These are phyloP conservation scores for Gambusia yucatana DNA, from an alignment of 2,797 vertebrate species.

Conservation along the genomic window DNA sequence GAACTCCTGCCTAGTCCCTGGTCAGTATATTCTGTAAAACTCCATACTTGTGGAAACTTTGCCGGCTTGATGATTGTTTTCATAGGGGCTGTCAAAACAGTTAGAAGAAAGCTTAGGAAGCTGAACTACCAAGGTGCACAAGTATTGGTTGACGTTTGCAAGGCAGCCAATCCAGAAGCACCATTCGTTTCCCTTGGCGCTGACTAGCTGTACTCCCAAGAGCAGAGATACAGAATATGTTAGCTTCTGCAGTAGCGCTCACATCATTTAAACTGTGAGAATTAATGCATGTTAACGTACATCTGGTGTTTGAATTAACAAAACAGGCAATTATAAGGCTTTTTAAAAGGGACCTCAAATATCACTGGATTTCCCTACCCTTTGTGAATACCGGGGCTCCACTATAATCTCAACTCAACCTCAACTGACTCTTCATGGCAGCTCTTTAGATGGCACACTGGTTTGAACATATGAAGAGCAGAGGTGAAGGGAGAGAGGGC, in stretches of 20 bases:
- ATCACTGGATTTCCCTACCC: too few relatives aligned
- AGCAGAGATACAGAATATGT: background rate
- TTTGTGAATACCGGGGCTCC: background rate
- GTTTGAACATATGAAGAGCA: background rate
- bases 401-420: background rate
- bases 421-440: background rate
- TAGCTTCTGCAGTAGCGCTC: too few relatives aligned
- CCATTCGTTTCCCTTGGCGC: too few relatives aligned
- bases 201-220: background rate
- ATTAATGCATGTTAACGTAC: background rate
- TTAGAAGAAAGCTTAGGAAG: background rate
- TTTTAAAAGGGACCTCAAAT: background rate
- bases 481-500: background rate
- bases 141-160: too few relatives aligned
- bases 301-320: background rate
- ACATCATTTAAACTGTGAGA: background rate
- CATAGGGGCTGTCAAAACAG: background rate
- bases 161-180: too few relatives aligned
- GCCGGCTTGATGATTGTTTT: background rate
- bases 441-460: background rate
- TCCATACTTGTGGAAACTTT: background rate
- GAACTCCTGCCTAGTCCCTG: background rate
- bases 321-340: background rate
- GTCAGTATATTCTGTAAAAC: background rate
- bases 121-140: background rate